Conservation (phyloP, 2,797 vertebrate species). For the Heteromormyrus szaboi region DNA sequence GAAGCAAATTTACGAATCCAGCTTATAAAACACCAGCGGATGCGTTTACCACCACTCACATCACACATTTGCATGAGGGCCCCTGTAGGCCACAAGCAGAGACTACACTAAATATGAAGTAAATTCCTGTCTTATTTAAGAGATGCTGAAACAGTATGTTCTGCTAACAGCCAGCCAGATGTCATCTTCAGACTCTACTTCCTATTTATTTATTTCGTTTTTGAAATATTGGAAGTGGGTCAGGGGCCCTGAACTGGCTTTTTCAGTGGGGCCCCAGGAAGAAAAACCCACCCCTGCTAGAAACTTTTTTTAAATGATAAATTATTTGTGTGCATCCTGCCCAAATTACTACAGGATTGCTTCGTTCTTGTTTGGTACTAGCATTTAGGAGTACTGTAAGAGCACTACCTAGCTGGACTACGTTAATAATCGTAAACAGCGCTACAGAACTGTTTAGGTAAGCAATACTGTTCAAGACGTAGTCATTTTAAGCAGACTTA, state of each 20-base stretch:
- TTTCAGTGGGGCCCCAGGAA: not conserved
- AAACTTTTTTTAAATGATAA: not conserved
- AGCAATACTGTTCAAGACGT: not conserved
- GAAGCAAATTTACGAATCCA: not conserved
- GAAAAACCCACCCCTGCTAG: not conserved
- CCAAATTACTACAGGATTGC: not conserved
- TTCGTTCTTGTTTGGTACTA: not conserved
- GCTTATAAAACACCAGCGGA: not conserved
- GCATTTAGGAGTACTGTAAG: not conserved
- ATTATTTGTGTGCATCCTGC: not conserved
- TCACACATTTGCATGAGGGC: not conserved
- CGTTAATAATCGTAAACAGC: not conserved
- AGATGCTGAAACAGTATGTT: not conserved
- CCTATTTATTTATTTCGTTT: not conserved
- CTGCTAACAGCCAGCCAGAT: not conserved
- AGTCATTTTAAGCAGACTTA: not conserved
- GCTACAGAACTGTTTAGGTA: not conserved
- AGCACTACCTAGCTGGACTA: not conserved
- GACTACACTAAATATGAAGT: not conserved
- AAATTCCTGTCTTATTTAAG: not conserved
- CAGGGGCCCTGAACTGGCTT: not conserved
- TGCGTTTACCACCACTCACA: not conserved
- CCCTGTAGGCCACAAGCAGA: not conserved
- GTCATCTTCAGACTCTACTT: not conserved
- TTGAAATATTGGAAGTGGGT: not conserved